Base-by-base conservation (phyloP, 2,888 invertebrate species). In the Sacculina carcini region DNA sequence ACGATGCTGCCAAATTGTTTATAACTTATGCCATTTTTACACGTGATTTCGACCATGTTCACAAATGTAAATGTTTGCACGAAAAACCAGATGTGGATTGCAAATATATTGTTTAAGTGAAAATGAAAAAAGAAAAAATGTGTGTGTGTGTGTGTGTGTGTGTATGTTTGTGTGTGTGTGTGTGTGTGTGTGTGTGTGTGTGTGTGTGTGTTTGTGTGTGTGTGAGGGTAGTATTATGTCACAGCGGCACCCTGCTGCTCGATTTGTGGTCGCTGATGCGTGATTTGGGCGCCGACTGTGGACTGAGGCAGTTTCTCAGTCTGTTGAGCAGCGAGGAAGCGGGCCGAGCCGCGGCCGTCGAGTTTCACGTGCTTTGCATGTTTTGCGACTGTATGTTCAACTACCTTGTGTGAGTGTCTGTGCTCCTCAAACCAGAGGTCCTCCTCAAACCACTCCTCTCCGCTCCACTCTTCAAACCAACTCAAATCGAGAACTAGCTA, bases 351-450 rank as follows among this genome's bases (percentile, higher is more conserved):
- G 73, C 77, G 2, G 79, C 84, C 51, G 85, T 89, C 0, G 87
- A 92, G 68, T 85, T 90, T 62, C 82, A 86, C 62, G 82, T 94
- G 73, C 69, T 96, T 40, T 82, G 86, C 63, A 69, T 96, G 1
- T 92, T 94, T 66, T 79, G 83, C 56, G 92, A 94, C 62, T 84
- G 89, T 61, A 87, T 92, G 75, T 83, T 86, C 16, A 90, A 94
- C 67, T 84, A 90, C 64, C 82, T 96, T 52, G 90, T 90, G 87
- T 92, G 69, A 76, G 83, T 61, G 6, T 10, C 24, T 29, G 28
- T 44, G n/a, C 24, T 23, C 53, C 12, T 36, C 24, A 16, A 42
- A 28, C n/a, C n/a, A n/a, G n/a, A n/a, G n/a, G n/a, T n/a, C n/a
- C n/a, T n/a, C n/a, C n/a, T n/a, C n/a, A n/a, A n/a, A n/a, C n/a